phyloP scores from a whole-genome alignment of 2,797 vertebrate species.

The Leptoclinus maculatus region DNA sequence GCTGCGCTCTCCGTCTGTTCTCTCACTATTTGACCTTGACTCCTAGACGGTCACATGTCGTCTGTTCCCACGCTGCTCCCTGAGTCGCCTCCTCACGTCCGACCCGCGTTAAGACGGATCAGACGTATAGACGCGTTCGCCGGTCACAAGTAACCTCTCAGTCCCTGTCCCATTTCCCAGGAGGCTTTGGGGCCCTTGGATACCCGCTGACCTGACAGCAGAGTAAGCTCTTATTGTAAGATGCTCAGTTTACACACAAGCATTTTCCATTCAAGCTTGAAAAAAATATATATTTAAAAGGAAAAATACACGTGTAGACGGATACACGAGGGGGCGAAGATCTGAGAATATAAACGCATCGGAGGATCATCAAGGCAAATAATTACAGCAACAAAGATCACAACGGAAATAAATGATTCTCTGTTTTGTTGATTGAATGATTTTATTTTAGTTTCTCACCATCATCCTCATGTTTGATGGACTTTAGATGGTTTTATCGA shows the following conservation, averaged over 20 bases:
- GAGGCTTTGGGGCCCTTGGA: conserved; percentile 49
- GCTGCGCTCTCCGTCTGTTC: neutral
- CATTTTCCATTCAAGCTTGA: neutral
- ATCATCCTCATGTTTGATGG: conserved; percentile 6
- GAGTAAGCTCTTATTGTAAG: neutral
- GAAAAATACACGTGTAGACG: neutral
- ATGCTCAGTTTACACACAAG: neutral
- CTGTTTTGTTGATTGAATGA: neutral
- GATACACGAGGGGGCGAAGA: too few relatives aligned
- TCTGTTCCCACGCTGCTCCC: conserved; percentile 23
- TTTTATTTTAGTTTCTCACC: conserved; percentile 15
- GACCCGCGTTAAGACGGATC: neutral
- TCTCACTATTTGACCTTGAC: neutral
- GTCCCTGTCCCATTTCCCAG: conserved; percentile 46
- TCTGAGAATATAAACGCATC: neutral
- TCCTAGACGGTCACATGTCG: conserved; percentile 23
- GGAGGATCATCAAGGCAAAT: neutral
- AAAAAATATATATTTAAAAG: neutral
- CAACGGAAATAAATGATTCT: neutral
- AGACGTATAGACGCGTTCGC: neutral
- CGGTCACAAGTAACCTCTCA: conserved; percentile 4
- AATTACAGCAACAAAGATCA: neutral
- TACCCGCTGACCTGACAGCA: neutral
- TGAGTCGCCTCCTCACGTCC: neutral
- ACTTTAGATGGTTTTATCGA: neutral